phyloP scores from a whole-genome alignment of 2,888 invertebrate species.

The Kryphioiulus occultus region DNA sequence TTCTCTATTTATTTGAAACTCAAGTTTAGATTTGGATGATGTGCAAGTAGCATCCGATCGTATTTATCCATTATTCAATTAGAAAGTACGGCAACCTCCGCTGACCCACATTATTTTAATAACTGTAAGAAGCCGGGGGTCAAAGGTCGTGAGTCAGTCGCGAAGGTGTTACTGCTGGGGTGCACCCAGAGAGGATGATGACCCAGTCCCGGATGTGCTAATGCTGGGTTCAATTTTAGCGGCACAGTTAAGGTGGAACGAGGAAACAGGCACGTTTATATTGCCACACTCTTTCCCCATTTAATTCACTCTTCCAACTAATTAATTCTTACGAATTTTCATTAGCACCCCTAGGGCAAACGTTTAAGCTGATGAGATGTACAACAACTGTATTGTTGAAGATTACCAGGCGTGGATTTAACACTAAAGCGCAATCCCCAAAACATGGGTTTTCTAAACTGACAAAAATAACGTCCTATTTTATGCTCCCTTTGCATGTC shows the following conservation, averaged over 20 bases:
- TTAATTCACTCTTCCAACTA: slow-evolving; percentile 1
- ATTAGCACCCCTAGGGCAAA: neutral
- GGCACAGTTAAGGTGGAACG: neutral
- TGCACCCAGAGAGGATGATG: slow-evolving; percentile 1
- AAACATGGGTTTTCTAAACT: no score
- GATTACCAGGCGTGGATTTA: no score
- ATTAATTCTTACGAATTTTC: slow-evolving; percentile 7
- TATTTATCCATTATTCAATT: no score
- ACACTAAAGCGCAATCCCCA: no score
- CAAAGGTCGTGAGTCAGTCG: neutral
- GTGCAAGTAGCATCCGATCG: no score
- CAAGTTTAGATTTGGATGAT: no score
- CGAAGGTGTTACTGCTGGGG: neutral
- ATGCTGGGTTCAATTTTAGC: neutral
- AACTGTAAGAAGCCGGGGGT: neutral
- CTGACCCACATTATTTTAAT: neutral
- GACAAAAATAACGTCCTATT: no score
- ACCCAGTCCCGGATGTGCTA: slow-evolving; percentile 26
- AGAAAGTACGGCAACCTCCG: neutral
- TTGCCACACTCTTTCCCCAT: neutral
- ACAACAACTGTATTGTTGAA: no score
- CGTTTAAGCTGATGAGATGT: no score
- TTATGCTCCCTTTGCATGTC: no score
- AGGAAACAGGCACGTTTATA: slow-evolving; percentile 16
- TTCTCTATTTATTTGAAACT: no score